phyloP scores from a whole-genome alignment of 2,113 vertebrate species.

The Cephalopholis sonnerati region DNA sequence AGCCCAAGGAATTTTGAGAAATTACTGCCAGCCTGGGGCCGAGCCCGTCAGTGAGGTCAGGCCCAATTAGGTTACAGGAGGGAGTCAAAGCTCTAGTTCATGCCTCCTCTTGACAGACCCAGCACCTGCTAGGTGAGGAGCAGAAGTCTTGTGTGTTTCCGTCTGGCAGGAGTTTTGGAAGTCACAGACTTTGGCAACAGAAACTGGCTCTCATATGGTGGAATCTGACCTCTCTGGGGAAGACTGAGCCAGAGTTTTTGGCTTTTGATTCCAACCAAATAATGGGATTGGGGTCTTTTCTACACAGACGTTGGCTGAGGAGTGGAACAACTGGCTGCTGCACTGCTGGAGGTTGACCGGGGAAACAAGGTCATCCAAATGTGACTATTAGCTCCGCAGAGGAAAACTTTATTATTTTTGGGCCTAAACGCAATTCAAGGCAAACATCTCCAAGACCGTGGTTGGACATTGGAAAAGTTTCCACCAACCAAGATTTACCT shows the following conservation, averaged over 20 bases:
- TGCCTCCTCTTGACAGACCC: not conserved
- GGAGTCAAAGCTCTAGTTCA: no score
- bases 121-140: conserved; percentile 24
- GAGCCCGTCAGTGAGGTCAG: no score
- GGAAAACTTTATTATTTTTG: conserved; percentile 2
- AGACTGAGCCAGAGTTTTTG: conserved; percentile 23
- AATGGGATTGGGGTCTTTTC: conserved; percentile 32
- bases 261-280: conserved; percentile 24
- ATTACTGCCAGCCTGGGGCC: no score
- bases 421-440: not conserved
- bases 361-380: conserved; percentile 6
- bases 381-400: not conserved
- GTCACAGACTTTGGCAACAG: conserved; percentile 26
- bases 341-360: not conserved
- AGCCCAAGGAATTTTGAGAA: no score
- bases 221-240: conserved; percentile 22
- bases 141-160: not conserved
- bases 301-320: conserved; percentile 8
- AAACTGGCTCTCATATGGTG: conserved; percentile 18
- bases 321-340: conserved; percentile 31
- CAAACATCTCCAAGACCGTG: conserved; percentile 2
- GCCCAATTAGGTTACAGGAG: no score
- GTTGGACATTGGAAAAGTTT: not conserved
- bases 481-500: conserved; percentile 8
- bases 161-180: conserved; percentile 25